Conservation (phyloP, 2,797 vertebrate genomes). For the Netta rufina region DNA sequence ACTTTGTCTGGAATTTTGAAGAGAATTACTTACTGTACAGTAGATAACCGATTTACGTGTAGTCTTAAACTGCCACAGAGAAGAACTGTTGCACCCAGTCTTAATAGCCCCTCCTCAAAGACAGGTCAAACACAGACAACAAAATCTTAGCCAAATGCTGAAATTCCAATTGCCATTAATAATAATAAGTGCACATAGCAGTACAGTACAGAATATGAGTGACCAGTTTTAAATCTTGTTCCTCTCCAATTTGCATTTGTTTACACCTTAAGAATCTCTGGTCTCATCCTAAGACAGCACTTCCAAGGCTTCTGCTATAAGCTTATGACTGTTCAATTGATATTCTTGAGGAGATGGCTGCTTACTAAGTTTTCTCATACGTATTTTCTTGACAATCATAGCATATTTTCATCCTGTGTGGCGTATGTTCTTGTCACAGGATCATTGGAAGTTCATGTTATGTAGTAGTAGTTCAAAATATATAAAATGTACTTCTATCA, state of each 20-base stretch:
- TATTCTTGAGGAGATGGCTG: neutral
- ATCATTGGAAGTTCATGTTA: neutral
- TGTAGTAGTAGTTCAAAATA: neutral
- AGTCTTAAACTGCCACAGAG: neutral
- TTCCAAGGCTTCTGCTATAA: neutral
- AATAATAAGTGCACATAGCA: neutral
- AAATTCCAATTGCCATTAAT: neutral
- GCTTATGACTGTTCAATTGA: neutral
- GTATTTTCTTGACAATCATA: neutral
- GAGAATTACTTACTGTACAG: neutral
- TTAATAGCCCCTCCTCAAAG: neutral
- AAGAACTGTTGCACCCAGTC: neutral
- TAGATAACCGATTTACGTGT: neutral
- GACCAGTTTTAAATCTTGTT: neutral
- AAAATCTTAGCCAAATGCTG: neutral
- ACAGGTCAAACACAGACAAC: neutral
- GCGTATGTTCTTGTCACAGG: neutral
- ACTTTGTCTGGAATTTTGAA: neutral
- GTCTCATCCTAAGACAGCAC: neutral
- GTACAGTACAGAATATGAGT: neutral
- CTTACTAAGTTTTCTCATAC: neutral
- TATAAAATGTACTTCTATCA: neutral
- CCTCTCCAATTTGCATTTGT: neutral
- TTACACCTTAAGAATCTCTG: neutral
- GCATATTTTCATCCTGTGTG: neutral